Base-by-base conservation (phyloP, 2,888 invertebrate genomes). In the Apotomis capreana region DNA sequence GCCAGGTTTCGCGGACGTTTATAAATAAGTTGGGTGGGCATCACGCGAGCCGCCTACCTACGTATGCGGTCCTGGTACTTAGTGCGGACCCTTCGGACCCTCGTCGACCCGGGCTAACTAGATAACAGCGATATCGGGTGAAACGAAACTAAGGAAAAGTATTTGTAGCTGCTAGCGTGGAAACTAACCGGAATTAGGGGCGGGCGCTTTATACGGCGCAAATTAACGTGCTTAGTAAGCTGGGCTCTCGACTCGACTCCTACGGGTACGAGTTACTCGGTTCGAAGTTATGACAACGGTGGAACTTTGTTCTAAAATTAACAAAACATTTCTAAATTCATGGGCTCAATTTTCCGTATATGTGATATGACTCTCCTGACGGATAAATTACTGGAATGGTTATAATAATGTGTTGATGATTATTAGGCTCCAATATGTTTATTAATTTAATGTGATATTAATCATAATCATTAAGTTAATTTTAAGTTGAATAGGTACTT, bases 21-120 rank as follows among this genome's bases (percentile, higher is more conserved):
- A 80, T 81, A 83, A 80, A 80, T 79, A 79, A 76, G 73, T 71
- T 70, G 70, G 73, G 49, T 49, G 49, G 75, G 76, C 76, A 74
- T 74, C 83, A 82, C 81, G 80, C 82, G 77, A 80, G 74, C 80
- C 78, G 70, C 83, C 87, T 85, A 83, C 87, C 87, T 82, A 84
- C 84, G 82, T 84, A 84, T 85, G 87, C 81, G 81, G 84, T 84
- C 84, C 87, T 85, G 85, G 84, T 88, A 86, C 87, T 86, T 86
- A 84, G 84, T 78, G 84, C 86, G 82, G 86, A 86, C 88, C 90
- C 89, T 88, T 88, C 88, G 89, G 87, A 92, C 92, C 92, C 91
- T 91, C 88, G 92, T 92, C 91, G 89, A 87, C 89, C 90, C 89
- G 82, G 84, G 84, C 91, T 92, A 92, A 92, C 92, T 89, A 91